phyloP scores from a whole-genome alignment of 2,797 vertebrate genomes.

The Microchirus variegatus region DNA sequence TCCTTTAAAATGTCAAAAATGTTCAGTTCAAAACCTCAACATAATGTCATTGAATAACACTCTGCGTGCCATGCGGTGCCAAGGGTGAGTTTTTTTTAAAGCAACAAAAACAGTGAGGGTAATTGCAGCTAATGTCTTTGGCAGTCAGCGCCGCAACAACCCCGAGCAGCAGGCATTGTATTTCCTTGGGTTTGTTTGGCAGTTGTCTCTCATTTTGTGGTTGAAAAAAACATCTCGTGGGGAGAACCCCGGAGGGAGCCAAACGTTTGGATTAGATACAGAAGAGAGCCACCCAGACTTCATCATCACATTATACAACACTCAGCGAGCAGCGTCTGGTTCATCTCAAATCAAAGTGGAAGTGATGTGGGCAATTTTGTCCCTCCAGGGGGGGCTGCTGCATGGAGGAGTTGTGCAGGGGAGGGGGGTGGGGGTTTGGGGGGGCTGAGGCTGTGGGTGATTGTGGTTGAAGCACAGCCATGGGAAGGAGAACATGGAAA shows the following conservation, averaged over 20 bases:
- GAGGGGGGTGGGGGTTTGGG: too few relatives aligned
- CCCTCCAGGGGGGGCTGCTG: conserved; percentile 30
- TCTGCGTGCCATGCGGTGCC: background rate
- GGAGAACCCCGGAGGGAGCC: conserved; percentile 17
- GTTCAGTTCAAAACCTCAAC: background rate
- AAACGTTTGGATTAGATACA: conserved; percentile 42
- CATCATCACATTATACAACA: conserved; percentile 71
- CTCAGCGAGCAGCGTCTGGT: conserved; percentile 64
- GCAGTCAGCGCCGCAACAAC: conserved; percentile 23
- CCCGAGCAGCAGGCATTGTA: conserved; percentile 15
- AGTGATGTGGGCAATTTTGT: conserved; percentile 62
- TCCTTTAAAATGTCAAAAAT: background rate
- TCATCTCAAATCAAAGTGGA: conserved; percentile 70
- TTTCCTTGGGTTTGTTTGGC: conserved; percentile 54
- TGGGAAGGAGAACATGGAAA: conserved; percentile 54
- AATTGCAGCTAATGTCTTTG: conserved; percentile 39
- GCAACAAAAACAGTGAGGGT: conserved; percentile 21
- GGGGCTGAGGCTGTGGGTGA: conserved; percentile 3
- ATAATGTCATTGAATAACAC: background rate
- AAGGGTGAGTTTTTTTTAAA: conserved; percentile 9
- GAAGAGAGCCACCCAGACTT: conserved; percentile 64
- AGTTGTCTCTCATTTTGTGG: conserved; percentile 64
- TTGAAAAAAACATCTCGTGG: conserved; percentile 50
- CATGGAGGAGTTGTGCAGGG: background rate
- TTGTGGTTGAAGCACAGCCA: conserved; percentile 52